Evolutionary conservation across 2,113 vertebrate species (phyloP).

Genomic region (Meleagris gallopavo): DNA sequence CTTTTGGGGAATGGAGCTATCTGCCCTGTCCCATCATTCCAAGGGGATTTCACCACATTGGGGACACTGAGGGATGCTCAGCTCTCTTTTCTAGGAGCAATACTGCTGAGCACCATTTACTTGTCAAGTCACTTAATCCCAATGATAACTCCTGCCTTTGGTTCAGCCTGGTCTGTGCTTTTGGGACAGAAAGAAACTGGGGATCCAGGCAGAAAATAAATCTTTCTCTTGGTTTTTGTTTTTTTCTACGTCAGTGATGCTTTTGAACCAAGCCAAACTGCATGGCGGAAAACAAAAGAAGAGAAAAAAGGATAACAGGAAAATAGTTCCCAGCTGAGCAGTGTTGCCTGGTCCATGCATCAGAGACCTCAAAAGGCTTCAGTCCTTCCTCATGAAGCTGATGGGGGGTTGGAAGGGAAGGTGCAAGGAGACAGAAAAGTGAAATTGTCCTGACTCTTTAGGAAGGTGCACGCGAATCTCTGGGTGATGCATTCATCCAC

Average conservation of each 20-base stretch:
- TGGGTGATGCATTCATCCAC: neutral
- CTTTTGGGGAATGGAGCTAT: neutral
- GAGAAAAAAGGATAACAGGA: neutral
- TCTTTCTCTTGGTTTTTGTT: neutral
- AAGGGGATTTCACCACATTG: neutral
- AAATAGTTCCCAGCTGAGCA: slow-evolving; percentile 1
- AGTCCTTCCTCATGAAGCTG: neutral
- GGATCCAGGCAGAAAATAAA: slow-evolving; percentile 43
- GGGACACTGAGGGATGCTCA: neutral
- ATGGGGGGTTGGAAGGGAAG: neutral
- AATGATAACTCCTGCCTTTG: slow-evolving; percentile 31
- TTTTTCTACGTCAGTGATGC: neutral
- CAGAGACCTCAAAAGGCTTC: slow-evolving; percentile 2
- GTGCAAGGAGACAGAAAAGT: neutral
- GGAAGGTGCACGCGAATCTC: neutral
- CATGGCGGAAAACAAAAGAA: neutral
- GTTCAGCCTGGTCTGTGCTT: slow-evolving; percentile 51
- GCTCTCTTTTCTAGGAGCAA: neutral
- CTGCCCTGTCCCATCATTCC: neutral
- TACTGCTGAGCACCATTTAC: neutral
- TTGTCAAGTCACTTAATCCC: neutral
- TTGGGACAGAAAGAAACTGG: neutral
- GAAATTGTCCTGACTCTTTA: neutral
- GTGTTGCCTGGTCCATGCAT: slow-evolving; percentile 1
- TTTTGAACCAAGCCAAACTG: slow-evolving; percentile 36